These are phyloP conservation scores for Beroe ovata DNA, from an alignment of 37 sponge, comb jelly and placozoan genomes.

Conservation along the genomic window DNA sequence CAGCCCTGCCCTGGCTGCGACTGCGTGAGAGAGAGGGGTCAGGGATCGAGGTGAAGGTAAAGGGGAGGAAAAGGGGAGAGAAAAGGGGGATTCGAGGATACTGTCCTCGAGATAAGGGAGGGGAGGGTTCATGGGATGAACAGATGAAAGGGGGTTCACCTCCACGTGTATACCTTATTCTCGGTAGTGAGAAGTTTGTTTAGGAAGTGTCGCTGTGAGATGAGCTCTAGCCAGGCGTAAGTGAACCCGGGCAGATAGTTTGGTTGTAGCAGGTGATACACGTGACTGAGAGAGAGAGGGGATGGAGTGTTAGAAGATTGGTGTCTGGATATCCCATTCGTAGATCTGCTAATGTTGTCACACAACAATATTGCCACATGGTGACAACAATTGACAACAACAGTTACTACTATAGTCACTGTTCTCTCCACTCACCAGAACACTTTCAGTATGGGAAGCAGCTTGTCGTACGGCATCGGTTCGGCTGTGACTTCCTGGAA, in stretches of 20 bases:
- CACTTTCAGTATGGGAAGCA: constrained; percentile 79
- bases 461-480: constrained; percentile 90
- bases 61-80: background rate
- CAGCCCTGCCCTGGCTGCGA: constrained; percentile 80
- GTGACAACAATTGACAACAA: too few relatives aligned
- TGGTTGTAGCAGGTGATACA: constrained; percentile 89
- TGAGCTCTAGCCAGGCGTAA: constrained; percentile 97
- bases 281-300: constrained; percentile 69
- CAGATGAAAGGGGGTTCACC: constrained; percentile 72
- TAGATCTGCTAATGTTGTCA: too few relatives aligned
- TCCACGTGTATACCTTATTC: constrained; percentile 80
- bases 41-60: too few relatives aligned
- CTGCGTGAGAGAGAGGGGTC: background rate
- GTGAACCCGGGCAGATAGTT: constrained; percentile 92
- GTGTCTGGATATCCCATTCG: too few relatives aligned
- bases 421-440: constrained; percentile 81
- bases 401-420: too few relatives aligned
- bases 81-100: background rate
- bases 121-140: background rate
- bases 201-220: constrained; percentile 91
- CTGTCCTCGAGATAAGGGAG: background rate
- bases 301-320: too few relatives aligned
- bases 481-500: constrained; percentile 91
- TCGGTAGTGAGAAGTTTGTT: constrained; percentile 81
- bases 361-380: background rate